Evolutionary conservation across 2,888 invertebrate species (phyloP), one percentile per base, ranked within the genome.

Genomic region (Apocheima hispidaria): DNA sequence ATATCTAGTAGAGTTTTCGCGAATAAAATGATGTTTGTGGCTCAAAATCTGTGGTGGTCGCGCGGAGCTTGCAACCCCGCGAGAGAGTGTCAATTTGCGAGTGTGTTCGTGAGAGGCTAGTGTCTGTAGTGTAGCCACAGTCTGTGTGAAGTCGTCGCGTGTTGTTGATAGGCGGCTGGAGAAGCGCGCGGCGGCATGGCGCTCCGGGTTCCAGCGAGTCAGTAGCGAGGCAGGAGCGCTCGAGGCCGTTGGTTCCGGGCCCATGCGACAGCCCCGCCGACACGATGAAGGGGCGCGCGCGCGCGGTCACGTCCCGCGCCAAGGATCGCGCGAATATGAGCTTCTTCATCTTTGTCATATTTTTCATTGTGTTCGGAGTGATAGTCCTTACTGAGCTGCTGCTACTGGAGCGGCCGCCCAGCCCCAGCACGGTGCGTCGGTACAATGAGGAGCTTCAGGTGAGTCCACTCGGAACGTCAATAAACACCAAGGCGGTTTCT

Each of bases 291-390:
- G 92, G 94, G 89, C 88, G 87, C 75, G 79, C 82, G 82, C 90
- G 84, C 85, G 92, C 83, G 85, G 88, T 80, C 78, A 79, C 86
- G 82, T 89, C 85, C 86, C 94, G 93, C 83, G 95, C 92, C 86
- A 94, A 96, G 78, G 97, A 97, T 86, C 94, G 97, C 73, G 97
- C 97, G 72, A 96, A 96, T 85, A 96, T 97, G 94, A 97, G 97
- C 80, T 97, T 98, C 91, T 95, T 97, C 89, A 96, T 98, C 84
- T 97, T 98, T 68, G 95, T 98, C 73, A 97, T 97, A 93, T 98
- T 98, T 88, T 97, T 98, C 87, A 96, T 96, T 40, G 96, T 98
- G 61, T 98, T 98, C 83, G 97, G 97, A 46, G 94, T 97, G 75
- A 98, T 98, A 78, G 96, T 98, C 65, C 94, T 98, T 71, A 97